phyloP scores from a whole-genome alignment of 2,888 invertebrate genomes.

The Cephus pulcher region DNA sequence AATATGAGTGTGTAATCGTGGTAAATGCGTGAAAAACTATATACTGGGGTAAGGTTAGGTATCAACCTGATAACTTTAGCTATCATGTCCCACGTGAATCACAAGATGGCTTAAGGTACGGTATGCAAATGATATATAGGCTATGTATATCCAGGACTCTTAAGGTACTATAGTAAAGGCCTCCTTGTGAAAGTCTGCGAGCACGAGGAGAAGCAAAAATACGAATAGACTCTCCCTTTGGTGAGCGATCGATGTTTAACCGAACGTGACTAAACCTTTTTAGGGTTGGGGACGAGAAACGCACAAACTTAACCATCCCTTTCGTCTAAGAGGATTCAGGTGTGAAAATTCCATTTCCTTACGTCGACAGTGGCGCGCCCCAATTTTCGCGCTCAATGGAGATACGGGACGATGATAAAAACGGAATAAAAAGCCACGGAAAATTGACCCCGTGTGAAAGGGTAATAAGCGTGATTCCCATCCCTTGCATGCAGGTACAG shows the following conservation, averaged over 20 bases:
- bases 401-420: background rate
- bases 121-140: background rate
- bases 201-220: too few relatives aligned
- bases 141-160: background rate
- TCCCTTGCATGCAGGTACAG: background rate
- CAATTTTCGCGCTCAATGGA: slow-evolving; percentile 3
- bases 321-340: slow-evolving; percentile 40
- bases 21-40: background rate
- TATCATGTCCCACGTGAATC: background rate
- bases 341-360: slow-evolving; percentile 58
- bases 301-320: slow-evolving; percentile 30
- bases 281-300: slow-evolving; percentile 23
- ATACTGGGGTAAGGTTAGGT: background rate
- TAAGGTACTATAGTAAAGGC: background rate
- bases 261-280: slow-evolving; percentile 59
- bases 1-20: background rate
- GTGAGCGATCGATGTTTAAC: slow-evolving; percentile 43
- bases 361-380: slow-evolving; percentile 31
- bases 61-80: background rate
- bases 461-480: background rate
- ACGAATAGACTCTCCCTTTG: too few relatives aligned
- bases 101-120: background rate
- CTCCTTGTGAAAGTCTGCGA: background rate
- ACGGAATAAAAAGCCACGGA: background rate
- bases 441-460: background rate